Conservation (phyloP, 2,113 vertebrate genomes). For the Stictonetta naevosa region DNA sequence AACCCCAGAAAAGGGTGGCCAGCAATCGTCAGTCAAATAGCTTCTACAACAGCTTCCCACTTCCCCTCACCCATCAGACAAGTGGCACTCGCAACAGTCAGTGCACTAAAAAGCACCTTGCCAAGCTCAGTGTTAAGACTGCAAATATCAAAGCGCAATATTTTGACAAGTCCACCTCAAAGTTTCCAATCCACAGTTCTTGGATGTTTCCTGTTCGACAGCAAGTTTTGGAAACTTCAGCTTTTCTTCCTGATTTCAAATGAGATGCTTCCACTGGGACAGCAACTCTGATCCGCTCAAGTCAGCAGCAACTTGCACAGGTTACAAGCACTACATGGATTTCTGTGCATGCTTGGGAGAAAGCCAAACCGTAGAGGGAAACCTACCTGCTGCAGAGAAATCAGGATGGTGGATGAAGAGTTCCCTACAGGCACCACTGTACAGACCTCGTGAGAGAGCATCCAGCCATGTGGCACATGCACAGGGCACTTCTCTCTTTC, state of each 20-base stretch:
- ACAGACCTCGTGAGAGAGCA: accelerated
- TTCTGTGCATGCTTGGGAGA: background rate
- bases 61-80: background rate
- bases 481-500: background rate
- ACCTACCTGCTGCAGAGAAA: background rate
- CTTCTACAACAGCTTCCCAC: background rate
- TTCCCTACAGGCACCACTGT: background rate
- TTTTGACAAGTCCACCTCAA: background rate
- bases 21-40: background rate
- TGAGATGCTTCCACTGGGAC: background rate
- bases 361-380: background rate
- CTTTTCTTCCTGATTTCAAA: background rate
- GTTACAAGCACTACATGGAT: background rate
- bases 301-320: background rate
- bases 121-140: background rate
- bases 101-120: background rate
- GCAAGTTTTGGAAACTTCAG: background rate
- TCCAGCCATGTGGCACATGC: background rate
- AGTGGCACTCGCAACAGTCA: background rate
- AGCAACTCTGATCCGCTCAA: background rate
- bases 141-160: background rate
- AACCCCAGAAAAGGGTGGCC: background rate
- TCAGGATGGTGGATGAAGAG: background rate
- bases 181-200: background rate
- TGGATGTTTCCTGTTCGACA: background rate